These are phyloP conservation scores for Scaptomyza reducta DNA, from an alignment of 2,888 invertebrate genomes.

Conservation along the genomic window DNA sequence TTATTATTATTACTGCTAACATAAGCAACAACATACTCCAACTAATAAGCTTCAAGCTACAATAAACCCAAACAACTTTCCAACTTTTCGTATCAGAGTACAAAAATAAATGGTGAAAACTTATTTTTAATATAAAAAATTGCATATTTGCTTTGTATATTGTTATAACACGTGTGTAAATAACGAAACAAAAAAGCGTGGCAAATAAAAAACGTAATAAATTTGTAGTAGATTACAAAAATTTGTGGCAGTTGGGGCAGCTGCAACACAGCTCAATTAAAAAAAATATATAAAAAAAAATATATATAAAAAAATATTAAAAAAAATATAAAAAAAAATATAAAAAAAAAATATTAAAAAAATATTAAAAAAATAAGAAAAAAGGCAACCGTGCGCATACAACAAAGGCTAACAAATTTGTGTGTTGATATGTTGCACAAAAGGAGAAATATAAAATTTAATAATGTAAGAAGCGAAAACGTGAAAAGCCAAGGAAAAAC, in stretches of 20 bases:
- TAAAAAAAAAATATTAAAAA: background rate
- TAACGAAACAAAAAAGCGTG: slow-evolving; percentile 43
- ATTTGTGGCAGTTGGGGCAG: slow-evolving; percentile 23
- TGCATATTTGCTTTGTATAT: slow-evolving; percentile 13
- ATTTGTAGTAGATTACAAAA: slow-evolving; percentile 71
- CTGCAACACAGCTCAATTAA: slow-evolving; percentile 61
- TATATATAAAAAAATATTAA: slow-evolving; percentile 50
- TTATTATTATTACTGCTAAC: too few species aligned
- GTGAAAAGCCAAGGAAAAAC: slow-evolving; percentile 18
- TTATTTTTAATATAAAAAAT: slow-evolving; percentile 39
- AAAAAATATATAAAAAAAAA: slow-evolving; percentile 35
- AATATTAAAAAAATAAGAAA: too few species aligned
- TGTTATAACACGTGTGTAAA: slow-evolving; percentile 47
- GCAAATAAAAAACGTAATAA: slow-evolving; percentile 60
- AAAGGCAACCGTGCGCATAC: slow-evolving; percentile 27
- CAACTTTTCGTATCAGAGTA: background rate
- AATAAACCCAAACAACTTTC: background rate
- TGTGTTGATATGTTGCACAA: slow-evolving; percentile 47
- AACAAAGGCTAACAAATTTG: slow-evolving; percentile 74
- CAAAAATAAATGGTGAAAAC: slow-evolving; percentile 21
- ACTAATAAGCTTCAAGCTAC: background rate
- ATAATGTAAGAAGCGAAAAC: slow-evolving; percentile 59
- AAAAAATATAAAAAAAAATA: slow-evolving; percentile 58
- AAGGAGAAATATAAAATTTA: slow-evolving; percentile 70
- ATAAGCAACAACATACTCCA: too few species aligned